Evolutionary conservation across 2,888 invertebrate species (phyloP), one percentile per base, ranked within the genome.

Genomic region (Scaptomyza reducta): DNA sequence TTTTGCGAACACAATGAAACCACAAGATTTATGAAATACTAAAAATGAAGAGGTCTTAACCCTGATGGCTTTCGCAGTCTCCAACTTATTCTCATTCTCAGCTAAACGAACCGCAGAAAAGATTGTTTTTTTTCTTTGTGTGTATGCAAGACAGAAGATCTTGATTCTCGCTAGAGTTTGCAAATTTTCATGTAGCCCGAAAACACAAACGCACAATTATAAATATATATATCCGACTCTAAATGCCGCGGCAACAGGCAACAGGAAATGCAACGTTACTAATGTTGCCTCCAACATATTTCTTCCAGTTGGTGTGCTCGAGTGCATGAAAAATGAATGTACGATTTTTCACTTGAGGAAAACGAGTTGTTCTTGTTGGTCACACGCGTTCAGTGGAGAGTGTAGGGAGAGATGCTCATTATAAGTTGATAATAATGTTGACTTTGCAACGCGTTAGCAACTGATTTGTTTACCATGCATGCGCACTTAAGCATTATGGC

Each of bases 21-120:
- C 81, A 65, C 76, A 82, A 70, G 78, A 65, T 69, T 71, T 67
- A 66, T 70, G 69, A 77, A 77, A 71, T 46, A 61, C 65, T 66
- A 67, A 62, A 70, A 65, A 53, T 57, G 50, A 68, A 66, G 62
- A 74, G 75, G 68, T 75, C 74, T 66, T 56, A 75, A 74, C 61
- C 65, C 73, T 46, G 64, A 69, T 46, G 50, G 45, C 42, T 44
- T 53, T 59, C 54, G 25, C 53, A 55, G 50, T 31, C 29, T 11
- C 57, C 16, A 6, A 9, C 49, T 47, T 29, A n/a, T 60, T 22
- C 60, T 41, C 53, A 53, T 53, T 33, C 55, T 46, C 38, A 31
- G 55, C 45, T 25, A 33, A 69, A 42, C 38, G 42, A 63, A 64
- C 49, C 73, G 67, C 63, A 66, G 55, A 49, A 50, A 47, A 47